Conservation (phyloP, 2,888 invertebrate species). For the Orthonychiurus folsomi region DNA sequence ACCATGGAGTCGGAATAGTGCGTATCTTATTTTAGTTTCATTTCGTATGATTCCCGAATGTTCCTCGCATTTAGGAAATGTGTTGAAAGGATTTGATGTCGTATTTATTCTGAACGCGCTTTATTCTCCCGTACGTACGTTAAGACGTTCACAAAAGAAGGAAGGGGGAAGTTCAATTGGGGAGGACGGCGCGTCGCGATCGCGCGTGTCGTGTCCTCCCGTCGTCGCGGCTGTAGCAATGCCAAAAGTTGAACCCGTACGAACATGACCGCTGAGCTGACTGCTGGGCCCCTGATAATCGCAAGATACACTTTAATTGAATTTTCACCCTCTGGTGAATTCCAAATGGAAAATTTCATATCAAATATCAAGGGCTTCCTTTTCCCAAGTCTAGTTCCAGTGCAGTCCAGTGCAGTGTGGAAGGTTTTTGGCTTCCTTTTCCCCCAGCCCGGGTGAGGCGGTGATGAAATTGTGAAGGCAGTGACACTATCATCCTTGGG, state of each 20-base stretch:
- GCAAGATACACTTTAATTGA: constrained; percentile 40
- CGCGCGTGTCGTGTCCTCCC: constrained; percentile 8
- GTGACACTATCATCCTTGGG: constrained; percentile 25
- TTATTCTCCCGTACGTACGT: constrained; percentile 8
- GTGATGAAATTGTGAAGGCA: constrained; percentile 13
- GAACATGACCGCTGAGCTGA: not conserved
- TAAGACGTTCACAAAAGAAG: constrained; percentile 16
- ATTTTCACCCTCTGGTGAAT: constrained; percentile 40
- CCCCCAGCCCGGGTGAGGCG: not conserved
- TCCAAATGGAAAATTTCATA: constrained; percentile 40
- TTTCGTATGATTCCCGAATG: not conserved
- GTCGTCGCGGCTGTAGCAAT: too few relatives aligned
- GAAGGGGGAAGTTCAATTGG: constrained; percentile 14
- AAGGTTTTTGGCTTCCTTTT: not conserved
- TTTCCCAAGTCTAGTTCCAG: too few relatives aligned
- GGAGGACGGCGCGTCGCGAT: constrained; percentile 11
- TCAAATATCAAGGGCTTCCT: constrained; percentile 33
- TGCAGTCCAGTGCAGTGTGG: too few relatives aligned
- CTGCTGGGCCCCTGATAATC: constrained; percentile 29
- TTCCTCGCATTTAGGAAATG: constrained; percentile 2
- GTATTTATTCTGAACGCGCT: not conserved
- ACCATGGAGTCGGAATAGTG: not conserved
- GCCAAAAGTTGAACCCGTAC: constrained; percentile 12
- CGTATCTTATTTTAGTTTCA: not conserved
- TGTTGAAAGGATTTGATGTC: too few relatives aligned